phyloP scores from a whole-genome alignment of 1,140 invertebrate species.

The Drosophila prosaltans region DNA sequence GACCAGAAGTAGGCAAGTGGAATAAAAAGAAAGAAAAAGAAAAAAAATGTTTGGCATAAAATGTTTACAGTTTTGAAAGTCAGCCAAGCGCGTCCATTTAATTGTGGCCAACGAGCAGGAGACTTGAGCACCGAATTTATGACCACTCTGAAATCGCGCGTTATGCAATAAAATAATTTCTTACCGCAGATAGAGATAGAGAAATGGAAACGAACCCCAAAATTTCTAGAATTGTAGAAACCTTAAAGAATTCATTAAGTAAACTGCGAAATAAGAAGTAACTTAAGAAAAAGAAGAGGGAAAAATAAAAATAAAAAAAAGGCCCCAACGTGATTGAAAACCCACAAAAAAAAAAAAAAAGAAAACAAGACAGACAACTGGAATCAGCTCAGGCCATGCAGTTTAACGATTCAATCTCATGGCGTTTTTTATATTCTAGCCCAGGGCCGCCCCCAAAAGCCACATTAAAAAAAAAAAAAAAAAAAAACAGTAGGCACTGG shows the following conservation, averaged over 20 bases:
- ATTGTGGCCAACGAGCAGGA: constrained; percentile 63
- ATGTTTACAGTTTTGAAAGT: constrained; percentile 71
- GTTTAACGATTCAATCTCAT: constrained; percentile 64
- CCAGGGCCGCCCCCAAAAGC: constrained; percentile 18
- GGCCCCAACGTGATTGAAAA: constrained; percentile 24
- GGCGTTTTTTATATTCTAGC: constrained; percentile 54
- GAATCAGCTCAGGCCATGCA: constrained; percentile 36
- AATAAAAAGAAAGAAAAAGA: not conserved
- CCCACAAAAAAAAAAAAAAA: constrained; percentile 13
- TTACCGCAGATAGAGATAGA: constrained; percentile 15
- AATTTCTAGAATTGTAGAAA: constrained; percentile 38
- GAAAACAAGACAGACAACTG: constrained; percentile 8
- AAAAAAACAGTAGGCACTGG: constrained; percentile 20
- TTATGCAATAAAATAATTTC: constrained; percentile 80
- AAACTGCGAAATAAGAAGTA: constrained; percentile 14
- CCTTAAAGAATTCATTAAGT: constrained; percentile 59
- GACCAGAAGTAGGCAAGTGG: constrained; percentile 20
- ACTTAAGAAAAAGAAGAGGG: constrained; percentile 19
- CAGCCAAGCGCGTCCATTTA: constrained; percentile 70
- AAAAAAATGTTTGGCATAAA: constrained; percentile 57
- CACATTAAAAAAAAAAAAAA: not conserved
- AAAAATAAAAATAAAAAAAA: not conserved
- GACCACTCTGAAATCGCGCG: constrained; percentile 64
- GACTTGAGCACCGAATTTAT: constrained; percentile 70
- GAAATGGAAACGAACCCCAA: constrained; percentile 27